Evolutionary conservation across 1,140 invertebrate species (phyloP), one percentile per base, ranked within the genome.

Genomic region (Aphelinus certus): DNA sequence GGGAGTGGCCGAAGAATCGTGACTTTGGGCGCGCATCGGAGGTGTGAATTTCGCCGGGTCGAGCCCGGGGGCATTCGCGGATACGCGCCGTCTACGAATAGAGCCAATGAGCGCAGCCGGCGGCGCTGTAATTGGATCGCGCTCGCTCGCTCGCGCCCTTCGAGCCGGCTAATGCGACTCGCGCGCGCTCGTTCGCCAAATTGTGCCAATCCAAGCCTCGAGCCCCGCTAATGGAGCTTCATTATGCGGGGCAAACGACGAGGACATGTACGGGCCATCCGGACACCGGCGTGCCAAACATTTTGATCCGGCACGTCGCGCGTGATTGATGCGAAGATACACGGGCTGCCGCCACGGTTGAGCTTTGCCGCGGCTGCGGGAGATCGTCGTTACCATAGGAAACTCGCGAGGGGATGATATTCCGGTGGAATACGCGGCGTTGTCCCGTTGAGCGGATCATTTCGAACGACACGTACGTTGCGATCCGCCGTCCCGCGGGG

Each of bases 41-140:
- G 26, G 42, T 43, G 60, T 3, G 58, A 69, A 69, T 69, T 57
- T 69, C 45, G 55, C 6, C 7, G 66, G 7, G 61, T 26, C 61
- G 61, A n/a, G 79, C 82, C 83, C 81, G 76, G 78, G 82, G 85
- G 85, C 82, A 78, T 79, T 77, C 64, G 82, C 80, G 78, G 80
- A 73, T 85, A 87, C 86, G 86, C 87, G 87, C 79, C 83, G 83
- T 86, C 85, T 83, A 80, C 78, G 84, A 87, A 88, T 87, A 86
- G 85, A 80, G 86, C 85, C 79, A 88, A 88, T 88, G 46, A 53
- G 4, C 51, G 71, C 78, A 73, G 70, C 26, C 43, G 46, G 46
- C 7, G 7, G 49, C 46, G 64, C 56, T 82, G 26, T 88, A 87
- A 87, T 86, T 86, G 87, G 84, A 84, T 83, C 81, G 80, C 81